Base-by-base conservation (phyloP, 2,888 invertebrate species). In the Imbricaverruca yamaguchii region DNA sequence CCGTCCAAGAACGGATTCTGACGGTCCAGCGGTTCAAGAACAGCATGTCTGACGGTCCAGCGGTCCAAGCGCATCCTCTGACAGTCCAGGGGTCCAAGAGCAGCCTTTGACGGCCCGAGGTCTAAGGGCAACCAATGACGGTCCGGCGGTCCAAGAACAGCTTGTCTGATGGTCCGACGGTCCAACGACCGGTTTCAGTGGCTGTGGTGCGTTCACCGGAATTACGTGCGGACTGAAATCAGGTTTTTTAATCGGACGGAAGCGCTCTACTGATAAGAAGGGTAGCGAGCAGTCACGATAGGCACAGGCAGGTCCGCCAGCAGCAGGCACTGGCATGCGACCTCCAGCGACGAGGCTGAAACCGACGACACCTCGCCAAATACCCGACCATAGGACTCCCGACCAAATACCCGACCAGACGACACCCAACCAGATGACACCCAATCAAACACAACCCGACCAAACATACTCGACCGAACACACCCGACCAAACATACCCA, bases 231-330 rank as follows among this genome's bases (percentile, higher is more conserved):
- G 23, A 18, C 65, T 9, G 23, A 23, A 65, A 65, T 65, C 65
- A 18, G 65, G 65, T 65, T 65, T 65, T 65, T 65, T 65, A 69
- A 69, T 69, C 69, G 69, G 39, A 39, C 69, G 69, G 69, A 69
- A 69, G 21, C 69, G 39, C 12, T 15, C 7, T 15, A 15, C 69
- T 39, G 69, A 69, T 69, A 69, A 69, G 69, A 69, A 23, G 23
- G 39, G 69, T 13, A 15, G 69, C 13, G 13, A 13, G 3, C 25
- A 39, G 39, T 69, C 69, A 69, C 69, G 69, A 39, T 15, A 69
- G 65, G n/a, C n/a, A 23, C 65, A n/a, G 9, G n/a, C 18, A n/a
- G 65, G n/a, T 23, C 65, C 61, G 61, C 8, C 61, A 1, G 61
- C 61, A 63, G 15, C 61, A 18, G 61, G 1, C 61, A 63, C 39